Conservation (phyloP, 2,888 invertebrate genomes). For the Helleia helle region DNA sequence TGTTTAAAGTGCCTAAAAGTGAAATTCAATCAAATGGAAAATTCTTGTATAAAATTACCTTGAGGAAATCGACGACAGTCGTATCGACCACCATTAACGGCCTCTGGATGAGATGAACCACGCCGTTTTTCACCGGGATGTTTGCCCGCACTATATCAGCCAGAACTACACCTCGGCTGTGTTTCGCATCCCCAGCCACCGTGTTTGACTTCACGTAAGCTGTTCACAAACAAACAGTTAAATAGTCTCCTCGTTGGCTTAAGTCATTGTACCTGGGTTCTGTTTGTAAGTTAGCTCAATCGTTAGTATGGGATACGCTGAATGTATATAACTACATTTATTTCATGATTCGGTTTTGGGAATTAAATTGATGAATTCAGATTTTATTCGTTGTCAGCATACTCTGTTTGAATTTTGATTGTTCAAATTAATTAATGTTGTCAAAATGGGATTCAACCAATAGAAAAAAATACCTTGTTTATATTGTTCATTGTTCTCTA, state of each 20-base stretch:
- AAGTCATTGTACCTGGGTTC: neutral
- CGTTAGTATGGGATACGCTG: too few species aligned
- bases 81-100: conserved; percentile 94
- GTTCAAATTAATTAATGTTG: too few species aligned
- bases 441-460: too few species aligned
- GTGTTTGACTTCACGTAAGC: conserved; percentile 92
- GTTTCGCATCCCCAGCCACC: conserved; percentile 82
- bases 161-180: conserved; percentile 87
- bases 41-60: conserved; percentile 68
- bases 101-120: conserved; percentile 92
- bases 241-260: too few species aligned
- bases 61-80: conserved; percentile 87
- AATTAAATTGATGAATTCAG: too few species aligned
- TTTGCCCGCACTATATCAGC: conserved; percentile 92
- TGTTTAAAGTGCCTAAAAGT: neutral
- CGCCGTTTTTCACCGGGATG: conserved; percentile 93
- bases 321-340: too few species aligned
- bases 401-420: too few species aligned
- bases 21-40: neutral
- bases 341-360: too few species aligned
- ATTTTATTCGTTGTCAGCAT: too few species aligned
- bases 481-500: too few species aligned
- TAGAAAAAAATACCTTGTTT: too few species aligned
- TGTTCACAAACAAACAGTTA: conserved; percentile 33
- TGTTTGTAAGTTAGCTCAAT: too few species aligned